These are phyloP conservation scores for Bombus turneri DNA, from an alignment of 1,140 invertebrate genomes.

Conservation along the genomic window DNA sequence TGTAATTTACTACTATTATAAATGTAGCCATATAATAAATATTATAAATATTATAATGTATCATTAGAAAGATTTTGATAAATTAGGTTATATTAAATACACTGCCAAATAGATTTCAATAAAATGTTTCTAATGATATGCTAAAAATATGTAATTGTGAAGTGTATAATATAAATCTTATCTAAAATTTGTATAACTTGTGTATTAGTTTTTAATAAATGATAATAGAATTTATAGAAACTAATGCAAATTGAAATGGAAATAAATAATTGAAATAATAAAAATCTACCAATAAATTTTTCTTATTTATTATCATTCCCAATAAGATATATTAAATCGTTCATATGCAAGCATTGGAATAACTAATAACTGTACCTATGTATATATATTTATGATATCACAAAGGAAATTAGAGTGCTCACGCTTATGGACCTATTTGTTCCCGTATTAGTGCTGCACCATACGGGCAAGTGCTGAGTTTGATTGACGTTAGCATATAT, in stretches of 20 bases:
- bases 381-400: neutral
- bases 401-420: too few species aligned
- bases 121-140: neutral
- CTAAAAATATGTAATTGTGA: neutral
- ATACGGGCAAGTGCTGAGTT: too few species aligned
- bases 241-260: neutral
- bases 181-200: neutral
- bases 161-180: neutral
- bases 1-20: neutral
- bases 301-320: neutral
- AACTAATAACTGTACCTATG: neutral
- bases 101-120: neutral
- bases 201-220: neutral
- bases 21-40: too few species aligned
- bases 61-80: neutral
- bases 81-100: neutral
- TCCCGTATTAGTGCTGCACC: too few species aligned
- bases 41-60: neutral
- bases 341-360: conserved; percentile 13
- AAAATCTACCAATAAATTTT: neutral
- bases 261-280: neutral
- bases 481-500: too few species aligned
- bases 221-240: neutral
- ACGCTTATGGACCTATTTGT: too few species aligned
- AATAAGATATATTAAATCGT: neutral